Evolutionary conservation across 2,797 vertebrate genomes (phyloP).

Genomic region (Arnoldichthys spilopterus): DNA sequence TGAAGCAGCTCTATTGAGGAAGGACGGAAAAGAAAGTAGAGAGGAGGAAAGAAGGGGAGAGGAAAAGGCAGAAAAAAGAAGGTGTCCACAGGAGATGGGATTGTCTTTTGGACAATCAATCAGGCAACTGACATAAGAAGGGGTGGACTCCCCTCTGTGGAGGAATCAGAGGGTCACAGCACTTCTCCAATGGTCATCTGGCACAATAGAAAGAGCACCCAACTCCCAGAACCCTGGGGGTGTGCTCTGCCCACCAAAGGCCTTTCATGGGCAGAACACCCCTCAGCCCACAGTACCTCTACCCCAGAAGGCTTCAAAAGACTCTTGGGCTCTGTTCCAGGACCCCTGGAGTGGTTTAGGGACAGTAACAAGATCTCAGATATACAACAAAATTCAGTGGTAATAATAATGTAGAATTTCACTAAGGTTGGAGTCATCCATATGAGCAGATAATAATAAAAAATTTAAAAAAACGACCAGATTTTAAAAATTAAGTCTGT

Average conservation of each 20-base stretch:
- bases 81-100: constrained; percentile 65
- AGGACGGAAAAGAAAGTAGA: constrained; percentile 17
- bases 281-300: constrained; percentile 33
- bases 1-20: constrained; percentile 42
- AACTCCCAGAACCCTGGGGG: constrained; percentile 65
- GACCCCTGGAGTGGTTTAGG: constrained; percentile 38
- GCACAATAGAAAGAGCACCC: constrained; percentile 68
- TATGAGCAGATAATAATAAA: no score
- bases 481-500: no score
- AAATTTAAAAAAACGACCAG: no score
- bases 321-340: constrained; percentile 36
- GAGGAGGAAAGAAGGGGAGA: constrained; percentile 15
- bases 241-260: constrained; percentile 60
- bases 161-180: constrained; percentile 53
- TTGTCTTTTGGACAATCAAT: constrained; percentile 75
- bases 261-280: constrained; percentile 50
- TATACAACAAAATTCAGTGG: no score
- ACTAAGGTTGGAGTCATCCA: no score
- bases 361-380: constrained; percentile 44
- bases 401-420: no score
- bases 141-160: constrained; percentile 60
- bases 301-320: constrained; percentile 53
- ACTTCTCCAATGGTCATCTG: constrained; percentile 63
- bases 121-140: constrained; percentile 72
- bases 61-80: constrained; percentile 28